Percentiles rank a stretch among this genome's conserved stretches.
These are phyloP conservation scores for Tiphia femorata DNA, from an alignment of 2,888 invertebrate species.

Conservation along the genomic window DNA sequence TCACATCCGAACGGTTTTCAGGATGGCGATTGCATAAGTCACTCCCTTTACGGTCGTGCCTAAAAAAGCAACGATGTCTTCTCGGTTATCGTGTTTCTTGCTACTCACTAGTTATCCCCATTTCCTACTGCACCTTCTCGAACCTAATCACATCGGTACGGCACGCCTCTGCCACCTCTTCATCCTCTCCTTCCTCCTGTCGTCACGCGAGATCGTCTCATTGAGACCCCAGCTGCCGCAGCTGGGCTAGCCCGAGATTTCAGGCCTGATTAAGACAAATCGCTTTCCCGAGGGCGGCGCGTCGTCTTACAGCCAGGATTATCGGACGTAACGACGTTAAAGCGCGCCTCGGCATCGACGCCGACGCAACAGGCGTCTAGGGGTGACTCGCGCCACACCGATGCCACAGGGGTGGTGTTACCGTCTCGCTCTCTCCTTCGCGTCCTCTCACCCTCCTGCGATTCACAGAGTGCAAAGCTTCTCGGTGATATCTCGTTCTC, in stretches of 20 bases:
- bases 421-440: too few species aligned
- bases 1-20: too few species aligned
- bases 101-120: not conserved
- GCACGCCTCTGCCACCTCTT: not conserved
- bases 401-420: too few species aligned
- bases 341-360: not conserved
- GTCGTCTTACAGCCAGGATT: not conserved
- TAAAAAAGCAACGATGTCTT: too few species aligned
- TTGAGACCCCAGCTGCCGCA: slow-evolving; percentile 6
- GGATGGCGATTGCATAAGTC: too few species aligned
- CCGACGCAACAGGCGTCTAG: not conserved
- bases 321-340: not conserved
- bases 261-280: slow-evolving; percentile 31
- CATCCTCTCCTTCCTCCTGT: slow-evolving; percentile 6
- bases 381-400: too few species aligned
- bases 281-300: slow-evolving; percentile 11
- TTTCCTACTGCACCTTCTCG: not conserved
- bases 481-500: too few species aligned
- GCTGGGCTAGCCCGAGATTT: slow-evolving; percentile 26
- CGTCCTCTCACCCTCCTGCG: too few species aligned
- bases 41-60: too few species aligned
- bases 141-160: too few species aligned
- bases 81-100: too few species aligned
- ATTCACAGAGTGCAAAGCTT: too few species aligned
- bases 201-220: slow-evolving; percentile 4